Percentiles rank a stretch among this genome's conserved stretches.
phyloP scores from a whole-genome alignment of 2,888 invertebrate genomes.

The Pheosia tremula region DNA sequence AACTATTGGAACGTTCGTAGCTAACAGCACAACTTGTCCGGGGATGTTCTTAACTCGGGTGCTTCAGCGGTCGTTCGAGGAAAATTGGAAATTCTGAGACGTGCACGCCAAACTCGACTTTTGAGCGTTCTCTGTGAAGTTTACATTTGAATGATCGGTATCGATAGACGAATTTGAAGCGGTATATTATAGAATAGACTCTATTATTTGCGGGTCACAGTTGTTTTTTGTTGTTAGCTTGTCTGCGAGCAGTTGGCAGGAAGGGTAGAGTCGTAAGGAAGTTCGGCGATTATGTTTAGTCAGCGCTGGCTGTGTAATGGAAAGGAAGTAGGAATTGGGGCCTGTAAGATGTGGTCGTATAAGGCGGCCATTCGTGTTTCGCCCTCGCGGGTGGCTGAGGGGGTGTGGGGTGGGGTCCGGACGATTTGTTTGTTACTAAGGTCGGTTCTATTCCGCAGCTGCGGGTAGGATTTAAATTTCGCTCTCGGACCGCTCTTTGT shows the following conservation, averaged over 20 bases:
- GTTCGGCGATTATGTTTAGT: constrained; percentile 84
- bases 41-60: constrained; percentile 80
- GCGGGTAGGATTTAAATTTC: constrained; percentile 79
- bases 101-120: constrained; percentile 50
- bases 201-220: constrained; percentile 52
- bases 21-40: constrained; percentile 80
- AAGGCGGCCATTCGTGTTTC: constrained; percentile 72
- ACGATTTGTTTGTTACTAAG: constrained; percentile 81
- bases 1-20: constrained; percentile 77
- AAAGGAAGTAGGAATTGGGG: constrained; percentile 84
- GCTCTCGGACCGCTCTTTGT: constrained; percentile 70
- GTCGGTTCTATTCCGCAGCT: constrained; percentile 71
- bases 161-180: constrained; percentile 46
- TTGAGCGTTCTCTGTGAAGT: constrained; percentile 36
- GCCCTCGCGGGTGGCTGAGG: constrained; percentile 30
- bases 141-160: constrained; percentile 45
- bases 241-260: constrained; percentile 67
- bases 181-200: constrained; percentile 43
- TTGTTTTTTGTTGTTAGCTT: constrained; percentile 50
- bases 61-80: constrained; percentile 78
- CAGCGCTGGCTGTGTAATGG: constrained; percentile 80
- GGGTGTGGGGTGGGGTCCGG: constrained; percentile 42
- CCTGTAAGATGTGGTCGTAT: constrained; percentile 83
- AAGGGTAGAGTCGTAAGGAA: constrained; percentile 84
- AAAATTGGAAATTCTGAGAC: constrained; percentile 73